phyloP scores from a whole-genome alignment of 2,888 invertebrate species.

The Tinea pellionella region DNA sequence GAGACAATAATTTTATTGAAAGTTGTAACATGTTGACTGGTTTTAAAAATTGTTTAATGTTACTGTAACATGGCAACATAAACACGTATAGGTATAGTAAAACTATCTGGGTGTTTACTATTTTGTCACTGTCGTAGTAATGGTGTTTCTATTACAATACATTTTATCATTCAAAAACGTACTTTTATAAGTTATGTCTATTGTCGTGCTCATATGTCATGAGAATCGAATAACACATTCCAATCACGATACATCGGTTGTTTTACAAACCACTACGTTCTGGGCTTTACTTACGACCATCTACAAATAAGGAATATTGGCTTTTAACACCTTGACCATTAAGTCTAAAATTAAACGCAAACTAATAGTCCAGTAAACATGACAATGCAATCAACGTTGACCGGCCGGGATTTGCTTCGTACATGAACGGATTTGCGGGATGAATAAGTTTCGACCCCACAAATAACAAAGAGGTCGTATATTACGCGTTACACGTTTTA shows the following conservation, averaged over 20 bases:
- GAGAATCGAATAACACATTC: conserved; percentile 63
- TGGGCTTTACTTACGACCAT: conserved; percentile 29
- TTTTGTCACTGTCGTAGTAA: no score
- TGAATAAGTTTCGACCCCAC: conserved; percentile 69
- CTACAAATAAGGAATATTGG: conserved; percentile 22
- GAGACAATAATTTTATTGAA: no score
- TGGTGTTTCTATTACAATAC: no score
- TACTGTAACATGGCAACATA: no score
- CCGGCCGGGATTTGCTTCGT: conserved; percentile 67
- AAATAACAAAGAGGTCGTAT: conserved; percentile 61
- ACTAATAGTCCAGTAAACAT: conserved; percentile 45
- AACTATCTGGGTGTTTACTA: no score
- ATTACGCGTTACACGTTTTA: conserved; percentile 56
- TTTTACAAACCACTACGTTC: conserved; percentile 66
- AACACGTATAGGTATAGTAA: no score
- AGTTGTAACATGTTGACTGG: no score
- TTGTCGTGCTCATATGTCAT: not conserved
- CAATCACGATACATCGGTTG: conserved; percentile 65
- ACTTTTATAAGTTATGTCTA: not conserved
- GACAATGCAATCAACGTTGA: conserved; percentile 70
- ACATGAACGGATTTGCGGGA: conserved; percentile 68
- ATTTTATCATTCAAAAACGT: not conserved
- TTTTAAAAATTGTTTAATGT: no score
- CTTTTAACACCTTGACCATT: conserved; percentile 20
- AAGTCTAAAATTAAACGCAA: conserved; percentile 24